phyloP scores from a whole-genome alignment of 1,140 invertebrate species.

The Euwallacea fornicatus region DNA sequence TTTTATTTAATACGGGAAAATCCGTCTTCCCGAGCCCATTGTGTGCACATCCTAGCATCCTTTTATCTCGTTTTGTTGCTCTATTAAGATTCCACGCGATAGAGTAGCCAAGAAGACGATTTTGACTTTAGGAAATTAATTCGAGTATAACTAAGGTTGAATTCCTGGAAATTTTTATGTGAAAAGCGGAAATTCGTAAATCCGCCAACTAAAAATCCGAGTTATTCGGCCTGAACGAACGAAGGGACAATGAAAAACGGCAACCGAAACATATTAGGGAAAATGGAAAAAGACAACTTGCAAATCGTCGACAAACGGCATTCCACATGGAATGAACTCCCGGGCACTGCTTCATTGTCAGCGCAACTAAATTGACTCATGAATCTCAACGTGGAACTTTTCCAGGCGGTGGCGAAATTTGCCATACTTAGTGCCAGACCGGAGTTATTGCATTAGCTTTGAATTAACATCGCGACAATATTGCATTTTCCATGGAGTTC shows the following conservation, averaged over 20 bases:
- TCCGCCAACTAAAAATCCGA: too few relatives aligned
- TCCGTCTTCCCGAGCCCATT: not conserved
- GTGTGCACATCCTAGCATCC: not conserved
- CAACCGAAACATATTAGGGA: too few relatives aligned
- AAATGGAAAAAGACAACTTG: not conserved
- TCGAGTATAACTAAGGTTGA: too few relatives aligned
- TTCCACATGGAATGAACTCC: conserved; percentile 42
- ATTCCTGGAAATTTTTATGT: too few relatives aligned
- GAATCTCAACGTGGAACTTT: conserved; percentile 48
- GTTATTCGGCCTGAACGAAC: too few relatives aligned
- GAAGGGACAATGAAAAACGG: too few relatives aligned
- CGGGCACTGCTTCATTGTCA: conserved; percentile 45
- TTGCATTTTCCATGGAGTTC: conserved; percentile 32
- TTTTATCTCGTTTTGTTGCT: not conserved
- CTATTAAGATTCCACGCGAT: not conserved
- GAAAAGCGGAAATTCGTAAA: too few relatives aligned
- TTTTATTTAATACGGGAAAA: not conserved
- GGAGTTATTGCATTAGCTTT: conserved; percentile 40
- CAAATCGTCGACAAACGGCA: conserved; percentile 22
- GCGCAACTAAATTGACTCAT: conserved; percentile 51
- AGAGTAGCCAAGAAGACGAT: not conserved
- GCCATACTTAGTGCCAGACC: conserved; percentile 38
- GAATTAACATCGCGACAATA: conserved; percentile 33
- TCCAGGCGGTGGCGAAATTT: conserved; percentile 34
- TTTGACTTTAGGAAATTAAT: too few relatives aligned